These are phyloP conservation scores for Dromiciops gliroides DNA, from an alignment of 2,113 vertebrate genomes.

Conservation along the genomic window DNA sequence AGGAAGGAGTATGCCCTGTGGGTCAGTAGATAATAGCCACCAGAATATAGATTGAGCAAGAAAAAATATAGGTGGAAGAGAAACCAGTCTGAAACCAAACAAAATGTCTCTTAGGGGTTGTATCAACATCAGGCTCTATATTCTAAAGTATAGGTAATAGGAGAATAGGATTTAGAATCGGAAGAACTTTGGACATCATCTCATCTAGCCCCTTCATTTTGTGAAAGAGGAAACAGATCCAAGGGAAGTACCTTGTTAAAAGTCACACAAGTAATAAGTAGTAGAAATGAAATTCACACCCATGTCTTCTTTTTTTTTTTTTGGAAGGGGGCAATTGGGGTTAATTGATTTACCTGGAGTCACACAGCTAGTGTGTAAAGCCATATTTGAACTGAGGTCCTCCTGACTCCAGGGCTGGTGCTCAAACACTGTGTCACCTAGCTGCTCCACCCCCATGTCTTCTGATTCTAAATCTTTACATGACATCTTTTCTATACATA, in stretches of 20 bases:
- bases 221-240: no score
- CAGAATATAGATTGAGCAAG: neutral
- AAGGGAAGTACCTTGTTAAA: no score
- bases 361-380: neutral
- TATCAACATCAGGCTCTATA: neutral
- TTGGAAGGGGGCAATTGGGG: neutral
- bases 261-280: no score
- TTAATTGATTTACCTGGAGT: neutral
- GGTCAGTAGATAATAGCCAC: neutral
- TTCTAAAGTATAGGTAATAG: neutral
- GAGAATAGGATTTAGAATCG: no score
- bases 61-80: neutral
- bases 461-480: neutral
- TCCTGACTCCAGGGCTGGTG: neutral
- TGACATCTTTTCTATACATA: neutral
- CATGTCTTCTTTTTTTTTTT: neutral
- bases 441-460: no score
- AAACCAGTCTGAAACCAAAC: neutral
- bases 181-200: no score
- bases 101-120: neutral
- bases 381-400: neutral
- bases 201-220: no score
- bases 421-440: neutral
- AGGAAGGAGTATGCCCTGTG: neutral
- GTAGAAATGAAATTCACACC: neutral